These are phyloP conservation scores for Euplagia quadripunctaria DNA, from an alignment of 2,888 invertebrate species.

Conservation along the genomic window DNA sequence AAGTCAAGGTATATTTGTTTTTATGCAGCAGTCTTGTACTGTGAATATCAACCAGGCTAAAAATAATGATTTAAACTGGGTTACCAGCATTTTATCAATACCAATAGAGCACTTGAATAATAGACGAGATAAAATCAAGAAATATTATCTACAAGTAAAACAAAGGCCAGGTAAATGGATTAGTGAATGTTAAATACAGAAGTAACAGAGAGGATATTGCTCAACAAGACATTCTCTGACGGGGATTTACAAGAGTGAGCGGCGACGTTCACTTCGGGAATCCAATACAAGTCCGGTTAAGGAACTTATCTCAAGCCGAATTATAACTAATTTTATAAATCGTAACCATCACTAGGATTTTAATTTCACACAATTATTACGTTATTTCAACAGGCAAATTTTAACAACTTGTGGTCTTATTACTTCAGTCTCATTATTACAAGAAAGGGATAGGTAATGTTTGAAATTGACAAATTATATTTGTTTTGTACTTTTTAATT, in stretches of 20 bases:
- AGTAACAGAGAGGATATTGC: slow-evolving; percentile 42
- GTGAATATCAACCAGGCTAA: neutral
- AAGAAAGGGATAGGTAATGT: neutral
- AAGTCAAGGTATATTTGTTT: neutral
- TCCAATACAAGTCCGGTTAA: slow-evolving; percentile 31
- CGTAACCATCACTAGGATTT: neutral
- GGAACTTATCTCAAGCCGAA: slow-evolving; percentile 28
- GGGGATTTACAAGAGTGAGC: slow-evolving; percentile 40
- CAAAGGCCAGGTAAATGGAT: slow-evolving; percentile 36
- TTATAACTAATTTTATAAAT: slow-evolving; percentile 12
- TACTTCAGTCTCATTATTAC: neutral
- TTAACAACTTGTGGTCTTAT: neutral
- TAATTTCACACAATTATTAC: neutral
- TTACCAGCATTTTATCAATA: neutral
- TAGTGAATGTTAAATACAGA: slow-evolving; percentile 40
- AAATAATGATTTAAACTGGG: neutral
- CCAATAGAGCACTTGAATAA: slow-evolving; percentile 4
- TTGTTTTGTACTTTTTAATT: neutral
- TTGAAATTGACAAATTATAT: neutral
- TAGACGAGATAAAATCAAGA: slow-evolving; percentile 26
- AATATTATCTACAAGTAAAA: slow-evolving; percentile 27
- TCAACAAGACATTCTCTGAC: slow-evolving; percentile 44
- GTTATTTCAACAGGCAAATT: neutral
- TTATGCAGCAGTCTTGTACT: neutral
- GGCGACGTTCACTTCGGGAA: slow-evolving; percentile 48